These are phyloP conservation scores for Trigoniulus corallinus DNA, from an alignment of 1,140 invertebrate species.

Conservation along the genomic window DNA sequence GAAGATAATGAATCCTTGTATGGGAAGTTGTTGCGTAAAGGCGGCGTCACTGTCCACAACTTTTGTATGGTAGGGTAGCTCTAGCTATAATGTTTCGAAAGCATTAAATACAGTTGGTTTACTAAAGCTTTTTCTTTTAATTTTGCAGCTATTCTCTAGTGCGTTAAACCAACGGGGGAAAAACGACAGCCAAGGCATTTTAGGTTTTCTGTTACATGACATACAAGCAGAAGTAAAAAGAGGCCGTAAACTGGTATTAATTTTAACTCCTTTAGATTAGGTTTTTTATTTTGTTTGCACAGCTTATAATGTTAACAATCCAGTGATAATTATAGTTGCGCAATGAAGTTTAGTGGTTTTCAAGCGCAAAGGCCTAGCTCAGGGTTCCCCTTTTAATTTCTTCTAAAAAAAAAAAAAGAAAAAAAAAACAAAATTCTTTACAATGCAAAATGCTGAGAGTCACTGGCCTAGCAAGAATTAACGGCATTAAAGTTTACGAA, in stretches of 20 bases:
- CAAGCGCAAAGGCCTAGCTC: too few relatives aligned
- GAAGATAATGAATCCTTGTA: constrained; percentile 27
- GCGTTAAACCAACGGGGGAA: constrained; percentile 39
- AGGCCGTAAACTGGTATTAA: constrained; percentile 36
- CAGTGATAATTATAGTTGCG: too few relatives aligned
- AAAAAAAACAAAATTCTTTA: too few relatives aligned
- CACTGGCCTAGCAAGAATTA: too few relatives aligned
- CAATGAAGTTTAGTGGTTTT: too few relatives aligned
- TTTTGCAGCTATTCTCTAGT: constrained; percentile 39
- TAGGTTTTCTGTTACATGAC: constrained; percentile 41
- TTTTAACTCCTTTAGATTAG: too few relatives aligned
- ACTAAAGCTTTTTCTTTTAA: constrained; percentile 4
- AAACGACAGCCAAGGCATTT: constrained; percentile 37
- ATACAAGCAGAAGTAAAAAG: constrained; percentile 38
- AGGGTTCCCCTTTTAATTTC: too few relatives aligned
- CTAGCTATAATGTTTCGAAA: neutral
- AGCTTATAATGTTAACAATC: too few relatives aligned
- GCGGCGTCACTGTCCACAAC: constrained; percentile 33
- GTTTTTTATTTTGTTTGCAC: too few relatives aligned
- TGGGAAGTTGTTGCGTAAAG: constrained; percentile 32
- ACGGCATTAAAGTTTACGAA: neutral
- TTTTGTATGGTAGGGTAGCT: constrained; percentile 31
- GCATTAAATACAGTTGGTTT: neutral
- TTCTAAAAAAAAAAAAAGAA: too few relatives aligned
- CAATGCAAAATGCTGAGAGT: too few relatives aligned